Conservation (phyloP, 2,113 vertebrate genomes). For the Ageneiosus marmoratus region DNA sequence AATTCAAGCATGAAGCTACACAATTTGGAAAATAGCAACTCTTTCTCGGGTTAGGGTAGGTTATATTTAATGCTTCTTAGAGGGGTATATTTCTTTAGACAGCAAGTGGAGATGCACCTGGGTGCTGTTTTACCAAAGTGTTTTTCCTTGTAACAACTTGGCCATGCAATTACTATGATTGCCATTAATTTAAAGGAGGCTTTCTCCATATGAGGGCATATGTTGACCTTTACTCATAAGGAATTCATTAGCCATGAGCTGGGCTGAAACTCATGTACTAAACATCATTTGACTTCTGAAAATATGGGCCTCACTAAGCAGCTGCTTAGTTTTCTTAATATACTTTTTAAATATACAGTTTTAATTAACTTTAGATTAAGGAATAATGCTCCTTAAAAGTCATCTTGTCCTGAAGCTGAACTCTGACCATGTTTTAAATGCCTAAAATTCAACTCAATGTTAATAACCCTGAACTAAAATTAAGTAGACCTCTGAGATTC, state of each 20-base stretch:
- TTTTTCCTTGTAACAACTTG: slow-evolving; percentile 46
- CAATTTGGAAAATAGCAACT: slow-evolving; percentile 12
- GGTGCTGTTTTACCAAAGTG: slow-evolving; percentile 22
- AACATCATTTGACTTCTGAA: not conserved
- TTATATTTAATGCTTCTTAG: slow-evolving; percentile 12
- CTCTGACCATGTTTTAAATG: slow-evolving; percentile 20
- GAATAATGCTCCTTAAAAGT: not conserved
- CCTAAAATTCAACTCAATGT: slow-evolving; percentile 27
- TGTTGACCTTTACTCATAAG: slow-evolving; percentile 27
- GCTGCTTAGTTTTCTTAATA: not conserved
- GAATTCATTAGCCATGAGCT: slow-evolving; percentile 6
- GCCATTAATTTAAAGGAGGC: slow-evolving; percentile 31
- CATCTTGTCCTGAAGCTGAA: not conserved
- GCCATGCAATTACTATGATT: slow-evolving; percentile 49
- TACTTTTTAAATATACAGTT: not conserved
- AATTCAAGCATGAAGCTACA: not conserved
- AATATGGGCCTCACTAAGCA: not conserved
- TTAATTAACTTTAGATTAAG: not conserved
- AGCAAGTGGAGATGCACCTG: slow-evolving; percentile 31
- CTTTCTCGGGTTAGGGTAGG: slow-evolving; percentile 24
- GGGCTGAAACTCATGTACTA: slow-evolving; percentile 20
- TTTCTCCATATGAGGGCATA: slow-evolving; percentile 36
- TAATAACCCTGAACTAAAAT: slow-evolving; percentile 4
- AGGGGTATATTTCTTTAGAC: slow-evolving; percentile 20
- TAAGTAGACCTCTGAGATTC: slow-evolving; percentile 21